Evolutionary conservation across 35 echinoderm and acorn worm genomes (phyloP).

Genomic region (Heliocidaris tuberculata): DNA sequence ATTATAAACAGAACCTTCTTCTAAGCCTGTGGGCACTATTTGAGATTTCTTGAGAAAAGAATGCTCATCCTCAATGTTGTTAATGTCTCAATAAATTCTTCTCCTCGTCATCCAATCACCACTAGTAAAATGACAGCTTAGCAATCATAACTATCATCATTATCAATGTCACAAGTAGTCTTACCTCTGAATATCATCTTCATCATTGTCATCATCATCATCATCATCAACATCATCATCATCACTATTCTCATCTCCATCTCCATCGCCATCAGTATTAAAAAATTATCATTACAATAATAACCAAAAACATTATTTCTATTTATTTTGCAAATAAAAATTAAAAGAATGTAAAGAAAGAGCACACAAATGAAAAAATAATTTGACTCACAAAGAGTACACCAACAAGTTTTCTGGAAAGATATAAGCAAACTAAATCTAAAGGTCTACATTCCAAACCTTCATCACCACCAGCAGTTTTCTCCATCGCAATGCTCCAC

Average conservation of each 20-base stretch:
- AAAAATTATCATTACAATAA: background rate
- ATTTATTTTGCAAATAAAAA: background rate
- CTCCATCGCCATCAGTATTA: background rate
- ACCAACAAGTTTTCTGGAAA: too few species aligned
- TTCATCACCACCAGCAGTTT: background rate
- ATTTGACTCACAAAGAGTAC: background rate
- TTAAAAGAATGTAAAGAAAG: background rate
- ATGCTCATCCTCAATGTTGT: too few species aligned
- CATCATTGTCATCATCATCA: constrained; percentile 33
- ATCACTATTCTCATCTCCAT: background rate
- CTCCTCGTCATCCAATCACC: background rate
- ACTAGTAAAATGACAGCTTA: background rate
- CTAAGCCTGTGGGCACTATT: too few species aligned
- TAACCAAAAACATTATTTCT: background rate
- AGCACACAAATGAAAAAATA: background rate
- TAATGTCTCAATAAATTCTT: too few species aligned
- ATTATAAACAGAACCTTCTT: too few species aligned
- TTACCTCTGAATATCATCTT: background rate
- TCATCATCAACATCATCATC: background rate
- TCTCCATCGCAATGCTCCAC: background rate
- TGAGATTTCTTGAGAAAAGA: too few species aligned
- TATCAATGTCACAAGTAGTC: background rate
- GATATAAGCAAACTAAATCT: too few species aligned
- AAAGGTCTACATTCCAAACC: background rate
- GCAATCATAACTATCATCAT: background rate